Conservation (phyloP, 2,113 vertebrate genomes). For the Tricholaema leucomelas region DNA sequence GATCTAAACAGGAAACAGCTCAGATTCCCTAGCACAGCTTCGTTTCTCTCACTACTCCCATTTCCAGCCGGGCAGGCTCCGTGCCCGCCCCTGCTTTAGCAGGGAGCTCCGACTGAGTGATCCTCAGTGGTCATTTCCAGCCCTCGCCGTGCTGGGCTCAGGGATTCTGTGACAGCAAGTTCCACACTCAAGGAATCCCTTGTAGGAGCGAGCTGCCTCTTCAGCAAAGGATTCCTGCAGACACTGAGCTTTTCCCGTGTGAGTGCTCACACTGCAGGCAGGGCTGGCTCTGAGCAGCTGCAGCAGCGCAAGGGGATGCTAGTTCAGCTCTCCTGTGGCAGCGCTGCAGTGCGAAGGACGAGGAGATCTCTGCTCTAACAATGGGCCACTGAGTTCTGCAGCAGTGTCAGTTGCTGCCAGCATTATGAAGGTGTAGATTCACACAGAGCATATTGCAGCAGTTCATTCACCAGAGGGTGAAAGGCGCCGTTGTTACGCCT, state of each 20-base stretch:
- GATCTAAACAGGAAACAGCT: neutral
- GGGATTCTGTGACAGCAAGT: neutral
- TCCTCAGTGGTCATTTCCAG: too few species aligned
- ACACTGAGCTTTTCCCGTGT: neutral
- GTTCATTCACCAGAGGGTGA: neutral
- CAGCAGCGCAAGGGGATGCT: neutral
- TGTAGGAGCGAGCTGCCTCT: neutral
- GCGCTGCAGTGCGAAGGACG: fast-evolving
- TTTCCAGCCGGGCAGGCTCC: neutral
- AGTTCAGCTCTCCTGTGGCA: neutral
- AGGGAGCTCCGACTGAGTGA: too few species aligned
- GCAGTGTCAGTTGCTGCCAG: neutral
- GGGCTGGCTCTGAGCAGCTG: neutral
- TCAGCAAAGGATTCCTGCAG: neutral
- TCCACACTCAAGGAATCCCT: neutral
- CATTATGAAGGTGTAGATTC: neutral
- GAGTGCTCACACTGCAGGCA: neutral
- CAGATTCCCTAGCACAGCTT: neutral
- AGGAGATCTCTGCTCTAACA: neutral
- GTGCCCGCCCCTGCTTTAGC: too few species aligned
- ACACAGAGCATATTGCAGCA: neutral
- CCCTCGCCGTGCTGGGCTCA: too few species aligned
- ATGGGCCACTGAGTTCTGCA: neutral
- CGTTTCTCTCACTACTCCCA: neutral
- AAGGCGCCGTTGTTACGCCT: neutral